phyloP scores from a whole-genome alignment of 2,888 invertebrate species.

The Meandrusa payeni region DNA sequence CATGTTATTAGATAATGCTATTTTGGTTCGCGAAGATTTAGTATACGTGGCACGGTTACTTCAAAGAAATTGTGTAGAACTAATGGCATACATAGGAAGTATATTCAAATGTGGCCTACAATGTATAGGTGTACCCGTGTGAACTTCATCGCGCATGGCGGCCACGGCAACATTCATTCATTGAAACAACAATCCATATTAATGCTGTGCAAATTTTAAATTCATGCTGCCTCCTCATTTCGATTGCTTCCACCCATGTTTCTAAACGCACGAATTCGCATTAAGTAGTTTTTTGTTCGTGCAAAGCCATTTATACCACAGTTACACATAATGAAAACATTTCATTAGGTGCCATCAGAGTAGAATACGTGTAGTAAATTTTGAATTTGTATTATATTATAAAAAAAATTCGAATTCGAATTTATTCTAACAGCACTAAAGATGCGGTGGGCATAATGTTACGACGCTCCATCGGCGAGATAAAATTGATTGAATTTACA shows the following conservation, averaged over 20 bases:
- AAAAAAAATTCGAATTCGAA: too few relatives aligned
- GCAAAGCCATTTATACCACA: constrained; percentile 68
- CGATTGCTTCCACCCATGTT: constrained; percentile 67
- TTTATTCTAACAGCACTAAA: too few relatives aligned
- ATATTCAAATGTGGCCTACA: constrained; percentile 77
- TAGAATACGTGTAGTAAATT: constrained; percentile 20
- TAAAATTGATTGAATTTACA: constrained; percentile 6
- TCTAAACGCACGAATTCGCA: constrained; percentile 75
- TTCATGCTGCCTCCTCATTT: constrained; percentile 73
- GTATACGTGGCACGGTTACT: constrained; percentile 70
- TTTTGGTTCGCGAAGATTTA: constrained; percentile 65
- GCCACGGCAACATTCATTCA: constrained; percentile 77
- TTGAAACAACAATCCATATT: constrained; percentile 80
- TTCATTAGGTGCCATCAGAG: constrained; percentile 58
- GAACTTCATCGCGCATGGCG: constrained; percentile 78
- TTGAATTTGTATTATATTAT: too few relatives aligned
- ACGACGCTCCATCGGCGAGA: too few relatives aligned
- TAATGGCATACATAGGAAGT: constrained; percentile 78
- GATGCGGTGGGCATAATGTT: too few relatives aligned
- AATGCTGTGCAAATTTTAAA: constrained; percentile 80
- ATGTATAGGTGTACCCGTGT: constrained; percentile 75
- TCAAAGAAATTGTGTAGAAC: constrained; percentile 74
- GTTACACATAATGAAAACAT: constrained; percentile 52
- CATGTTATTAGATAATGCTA: constrained; percentile 68
- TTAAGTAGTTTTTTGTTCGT: constrained; percentile 72